Base-by-base conservation (phyloP, 2,888 invertebrate species). In the Carterocephalus palaemon region DNA sequence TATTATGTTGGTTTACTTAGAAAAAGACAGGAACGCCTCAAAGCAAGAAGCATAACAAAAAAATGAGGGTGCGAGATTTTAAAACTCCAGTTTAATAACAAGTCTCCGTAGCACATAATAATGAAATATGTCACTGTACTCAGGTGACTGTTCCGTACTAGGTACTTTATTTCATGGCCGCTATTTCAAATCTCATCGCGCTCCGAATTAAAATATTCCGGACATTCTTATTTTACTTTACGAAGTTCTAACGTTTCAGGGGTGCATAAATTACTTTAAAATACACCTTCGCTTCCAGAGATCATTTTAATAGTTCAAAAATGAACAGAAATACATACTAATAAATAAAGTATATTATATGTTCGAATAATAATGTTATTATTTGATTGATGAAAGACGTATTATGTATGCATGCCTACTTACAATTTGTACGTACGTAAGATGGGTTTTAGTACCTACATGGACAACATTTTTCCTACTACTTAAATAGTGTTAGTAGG, bases 211-310 rank as follows among this genome's bases (percentile, higher is more conserved):
- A n/a, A 39, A 39, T 37, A 16, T 36, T 22, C 22, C 29, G 23
- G 43, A 37, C 37, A 45, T 17, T 37, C 29, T 37, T 45, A 37
- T 23, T 39, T 37, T 45, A 37, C 29, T 45, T 23, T 29, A 31
- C 39, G 29, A 29, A 20, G 12, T 37, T 45, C 23, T 37, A 31
- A 45, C 37, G 29, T 37, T 24, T 23, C 23, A 32, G 37, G 37
- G 43, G 23, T 37, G 23, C 37, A 45, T 45, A 37, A 45, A 45
- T 45, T 29, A 45, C 32, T 45, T n/a, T 10, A 12, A 36, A 45
- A 28, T 39, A 45, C 31, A 37, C 23, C 19, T 31, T 24, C 16
- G 13, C 13, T 29, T 36, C 9, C 37, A 37, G 5, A 16, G 12
- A 29, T 36, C 28, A 23, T 16, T 22, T 29, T 17, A 37, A 31